Percentiles rank a stretch among this genome's conserved stretches.
phyloP scores from a whole-genome alignment of 2,113 vertebrate genomes.

The Eublepharis macularius region DNA sequence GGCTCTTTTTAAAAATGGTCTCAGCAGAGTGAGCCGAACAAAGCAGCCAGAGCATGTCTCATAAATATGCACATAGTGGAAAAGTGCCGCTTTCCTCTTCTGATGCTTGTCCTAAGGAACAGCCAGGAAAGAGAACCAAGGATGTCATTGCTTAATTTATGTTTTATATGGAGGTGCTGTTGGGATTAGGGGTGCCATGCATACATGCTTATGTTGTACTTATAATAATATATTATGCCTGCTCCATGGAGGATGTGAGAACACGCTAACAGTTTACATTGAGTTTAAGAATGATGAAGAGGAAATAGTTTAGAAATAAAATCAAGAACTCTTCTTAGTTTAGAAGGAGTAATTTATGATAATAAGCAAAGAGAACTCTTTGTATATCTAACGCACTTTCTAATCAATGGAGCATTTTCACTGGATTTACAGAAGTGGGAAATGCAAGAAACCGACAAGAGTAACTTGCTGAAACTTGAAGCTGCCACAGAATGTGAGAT shows the following conservation, averaged over 20 bases:
- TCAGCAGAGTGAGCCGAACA: background rate
- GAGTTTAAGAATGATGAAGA: too few relatives aligned
- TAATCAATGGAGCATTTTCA: background rate
- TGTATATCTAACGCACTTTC: background rate
- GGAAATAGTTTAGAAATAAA: background rate
- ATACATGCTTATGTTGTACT: too few relatives aligned
- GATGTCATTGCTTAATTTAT: rapidly evolving
- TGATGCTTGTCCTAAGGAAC: slow-evolving; percentile 5
- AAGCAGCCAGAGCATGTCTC: background rate
- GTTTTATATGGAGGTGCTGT: background rate
- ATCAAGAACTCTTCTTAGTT: background rate
- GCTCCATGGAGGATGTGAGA: background rate
- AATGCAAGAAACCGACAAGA: background rate
- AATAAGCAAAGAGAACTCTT: background rate
- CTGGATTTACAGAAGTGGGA: background rate
- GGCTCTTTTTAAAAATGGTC: background rate
- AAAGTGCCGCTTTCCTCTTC: background rate
- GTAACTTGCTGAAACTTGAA: background rate
- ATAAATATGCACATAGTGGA: slow-evolving; percentile 20
- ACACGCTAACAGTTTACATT: background rate
- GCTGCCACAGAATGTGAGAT: background rate
- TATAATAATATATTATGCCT: background rate
- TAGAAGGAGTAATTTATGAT: background rate
- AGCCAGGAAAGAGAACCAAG: background rate
- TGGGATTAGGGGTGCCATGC: background rate